Base-by-base conservation (phyloP, 2,797 vertebrate genomes). In the Eptatretus atami region DNA sequence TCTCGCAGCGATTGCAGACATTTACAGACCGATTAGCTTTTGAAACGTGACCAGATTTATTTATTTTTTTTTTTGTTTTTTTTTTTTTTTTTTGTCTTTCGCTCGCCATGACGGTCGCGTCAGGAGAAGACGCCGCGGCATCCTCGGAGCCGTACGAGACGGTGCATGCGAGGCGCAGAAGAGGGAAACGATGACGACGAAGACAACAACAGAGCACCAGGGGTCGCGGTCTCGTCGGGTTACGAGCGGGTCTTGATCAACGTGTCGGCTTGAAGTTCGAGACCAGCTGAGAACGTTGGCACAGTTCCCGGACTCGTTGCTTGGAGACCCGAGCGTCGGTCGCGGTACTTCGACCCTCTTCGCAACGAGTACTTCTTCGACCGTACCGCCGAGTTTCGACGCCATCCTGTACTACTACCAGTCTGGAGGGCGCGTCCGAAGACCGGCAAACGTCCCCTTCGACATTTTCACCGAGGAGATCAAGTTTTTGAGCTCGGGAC, bases 281-380 rank as follows among this genome's bases (percentile, higher is more conserved):
- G 78, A 98, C 92, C 87, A 94, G 71, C 81, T 96, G 14, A 83
- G 84, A 79, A 98, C 92, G 67, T 82, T 98, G 67, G 79, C 81
- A 19, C 88, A 93, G 77, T 96, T 96, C 71, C 92, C 92, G 1
- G 78, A 90, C 70, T 96, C 92, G 25, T 73, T 96, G 70, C 78
- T 96, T 68, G 92, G 92, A 24, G 84, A 96, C 76, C 88, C 8
- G 77, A 82, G 65, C 90, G 88, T 68, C 79, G 92, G 73, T 88
- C 90, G 87, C 76, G 90, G 53, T 93, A 94, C 80, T 96, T 96
- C 61, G 92, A 98, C 74, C 92, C 92, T 8, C 79, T 98, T 66
- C 80, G 92, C 73, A 98, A 96, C n/a, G 92, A 98, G 72, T 95
- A 98, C 73, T 98, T 98, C 68, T 98, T 98, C 11, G 92, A 98